Base-by-base conservation (phyloP, 2,797 vertebrate species). In the Diglossa cyanea region DNA sequence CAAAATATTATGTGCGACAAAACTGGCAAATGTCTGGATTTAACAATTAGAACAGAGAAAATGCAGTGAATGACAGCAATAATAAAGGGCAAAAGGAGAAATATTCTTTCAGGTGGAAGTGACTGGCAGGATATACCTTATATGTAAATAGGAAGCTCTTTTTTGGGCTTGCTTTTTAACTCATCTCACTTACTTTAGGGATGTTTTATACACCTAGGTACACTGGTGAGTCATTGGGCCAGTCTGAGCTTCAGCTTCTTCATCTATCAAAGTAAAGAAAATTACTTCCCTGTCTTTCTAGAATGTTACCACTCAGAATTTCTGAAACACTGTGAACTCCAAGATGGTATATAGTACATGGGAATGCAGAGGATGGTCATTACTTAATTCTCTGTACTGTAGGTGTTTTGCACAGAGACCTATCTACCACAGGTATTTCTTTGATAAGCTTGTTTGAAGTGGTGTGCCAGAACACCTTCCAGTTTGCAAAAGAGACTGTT, bases 371-470 rank as follows among this genome's bases (percentile, higher is more conserved):
- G 35, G 51, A 74, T 42, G 55, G 70, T 71, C 90, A 86, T 90
- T 78, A 86, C 12, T 72, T 78, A 47, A 81, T 79, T 81, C 13
- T 60, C 30, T 60, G 9, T 74, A 40, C 39, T 77, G 75, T 53
- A 67, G 30, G 17, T 1, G 20, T 87, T 93, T 94, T 91, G 17
- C 91, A 21, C 53, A 71, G 75, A 91, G 85, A 68, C 26, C 15
- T 74, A 77, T 89, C 57, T 83, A 91, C 95, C 93, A 88, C 85
- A 95, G 53, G 57, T 65, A 93, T 95, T 94, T 90, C 85, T 94
- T 94, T 88, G 89, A 95, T 91, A 96, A 94, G 53, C 37, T 71
- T 65, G 24, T 92, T 95, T 96, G 91, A 94, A 94, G 91, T 90
- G 85, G 85, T 82, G 12, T 61, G 42, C 18, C 71, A 86, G 72